Conservation (phyloP, 53 echinoderm and acorn worm species). For the Echinometra lucunter region DNA sequence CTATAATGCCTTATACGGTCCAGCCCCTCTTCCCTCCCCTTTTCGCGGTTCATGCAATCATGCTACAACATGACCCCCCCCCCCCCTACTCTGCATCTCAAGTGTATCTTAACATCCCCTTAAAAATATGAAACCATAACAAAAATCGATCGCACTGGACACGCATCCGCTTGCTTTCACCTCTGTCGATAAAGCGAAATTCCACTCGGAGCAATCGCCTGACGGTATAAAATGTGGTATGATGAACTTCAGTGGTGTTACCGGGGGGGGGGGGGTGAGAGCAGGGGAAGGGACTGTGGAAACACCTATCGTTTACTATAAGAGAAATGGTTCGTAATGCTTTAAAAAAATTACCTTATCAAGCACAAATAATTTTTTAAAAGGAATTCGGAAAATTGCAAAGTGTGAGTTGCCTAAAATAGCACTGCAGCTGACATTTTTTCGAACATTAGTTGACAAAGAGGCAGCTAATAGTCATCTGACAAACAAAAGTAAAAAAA, state of each 20-base stretch:
- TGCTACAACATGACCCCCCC: not conserved
- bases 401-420: not conserved
- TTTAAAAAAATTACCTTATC: not conserved
- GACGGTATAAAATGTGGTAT: not conserved
- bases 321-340: too few relatives aligned
- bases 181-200: not conserved
- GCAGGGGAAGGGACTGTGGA: too few relatives aligned
- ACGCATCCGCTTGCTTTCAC: not conserved
- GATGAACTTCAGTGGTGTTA: not conserved
- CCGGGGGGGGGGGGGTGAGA: not conserved
- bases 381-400: not conserved
- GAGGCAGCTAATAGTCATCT: not conserved
- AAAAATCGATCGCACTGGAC: not conserved
- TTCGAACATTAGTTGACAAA: not conserved
- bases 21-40: not conserved
- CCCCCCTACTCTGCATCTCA: not conserved
- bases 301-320: too few relatives aligned
- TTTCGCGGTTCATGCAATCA: not conserved
- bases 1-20: too few relatives aligned
- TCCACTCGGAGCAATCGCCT: not conserved
- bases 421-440: not conserved
- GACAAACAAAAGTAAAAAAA: not conserved
- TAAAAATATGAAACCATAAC: conserved; percentile 12
- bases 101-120: not conserved
- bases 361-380: not conserved